Conservation (phyloP, 1,140 invertebrate genomes). For the Pseudachorutes palmiensis region DNA sequence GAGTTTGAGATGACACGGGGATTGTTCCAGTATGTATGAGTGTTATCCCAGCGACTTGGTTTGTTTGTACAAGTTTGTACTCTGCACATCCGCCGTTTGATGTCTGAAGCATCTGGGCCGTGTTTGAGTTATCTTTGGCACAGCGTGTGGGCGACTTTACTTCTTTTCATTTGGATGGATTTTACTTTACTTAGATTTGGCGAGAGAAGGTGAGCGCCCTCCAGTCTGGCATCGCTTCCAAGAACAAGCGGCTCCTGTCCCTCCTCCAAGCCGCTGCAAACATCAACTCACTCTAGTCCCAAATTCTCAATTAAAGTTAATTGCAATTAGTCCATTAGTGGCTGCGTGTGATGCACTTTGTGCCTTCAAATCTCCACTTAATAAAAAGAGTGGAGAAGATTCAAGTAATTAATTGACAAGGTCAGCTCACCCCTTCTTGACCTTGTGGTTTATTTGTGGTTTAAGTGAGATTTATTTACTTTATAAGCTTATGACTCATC, state of each 20-base stretch:
- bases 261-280: constrained; percentile 46
- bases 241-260: constrained; percentile 76
- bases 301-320: no score
- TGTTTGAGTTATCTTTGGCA: neutral
- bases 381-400: no score
- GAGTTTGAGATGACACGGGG: no score
- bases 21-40: no score
- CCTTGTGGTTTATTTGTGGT: no score
- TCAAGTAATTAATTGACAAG: no score
- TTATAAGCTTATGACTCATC: no score
- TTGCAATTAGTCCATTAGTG: neutral
- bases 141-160: neutral
- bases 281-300: neutral
- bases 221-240: constrained; percentile 77
- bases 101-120: neutral
- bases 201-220: constrained; percentile 73
- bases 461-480: no score
- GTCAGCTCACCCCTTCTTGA: no score
- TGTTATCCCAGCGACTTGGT: no score
- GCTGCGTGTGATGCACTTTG: neutral
- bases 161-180: neutral
- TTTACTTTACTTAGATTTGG: constrained; percentile 53
- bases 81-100: no score
- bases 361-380: neutral
- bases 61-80: no score